These are phyloP conservation scores for Muschampia staudingeri DNA, from an alignment of 2,888 invertebrate genomes.

Conservation along the genomic window DNA sequence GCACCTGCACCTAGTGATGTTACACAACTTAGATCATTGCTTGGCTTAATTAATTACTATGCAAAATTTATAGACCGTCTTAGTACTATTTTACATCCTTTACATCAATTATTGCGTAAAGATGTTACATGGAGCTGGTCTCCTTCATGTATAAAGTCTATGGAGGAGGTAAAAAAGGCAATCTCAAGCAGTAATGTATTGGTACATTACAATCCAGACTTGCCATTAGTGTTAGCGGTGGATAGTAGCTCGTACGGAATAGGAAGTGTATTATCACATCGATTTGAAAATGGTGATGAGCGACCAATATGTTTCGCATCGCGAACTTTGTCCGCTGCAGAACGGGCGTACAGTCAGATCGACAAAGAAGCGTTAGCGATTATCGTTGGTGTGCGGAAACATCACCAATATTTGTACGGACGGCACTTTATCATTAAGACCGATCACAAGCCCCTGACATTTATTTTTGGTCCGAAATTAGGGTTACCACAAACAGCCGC, in stretches of 20 bases:
- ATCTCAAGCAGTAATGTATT: conserved; percentile 54
- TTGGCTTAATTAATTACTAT: conserved; percentile 42
- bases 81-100: conserved; percentile 29
- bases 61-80: conserved; percentile 27
- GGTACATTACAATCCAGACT: conserved; percentile 62
- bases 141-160: conserved; percentile 35
- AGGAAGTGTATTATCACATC: conserved; percentile 65
- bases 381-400: conserved; percentile 63
- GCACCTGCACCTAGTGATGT: conserved; percentile 57
- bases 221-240: conserved; percentile 50
- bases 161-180: conserved; percentile 56
- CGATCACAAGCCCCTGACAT: conserved; percentile 77
- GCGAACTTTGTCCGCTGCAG: conserved; percentile 62
- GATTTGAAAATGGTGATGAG: conserved; percentile 54
- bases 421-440: conserved; percentile 72
- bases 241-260: conserved; percentile 61
- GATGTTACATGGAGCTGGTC: conserved; percentile 26
- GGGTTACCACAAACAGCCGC: conserved; percentile 72
- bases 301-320: conserved; percentile 67
- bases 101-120: conserved; percentile 34
- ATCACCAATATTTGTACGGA: conserved; percentile 69
- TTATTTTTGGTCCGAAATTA: conserved; percentile 72
- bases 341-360: conserved; percentile 67
- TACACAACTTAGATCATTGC: conserved; percentile 50
- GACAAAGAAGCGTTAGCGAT: conserved; percentile 69